Percentiles rank a stretch among this genome's conserved stretches.
These are phyloP conservation scores for Coenobita brevimanus DNA, from an alignment of 1,140 invertebrate species.

Conservation along the genomic window DNA sequence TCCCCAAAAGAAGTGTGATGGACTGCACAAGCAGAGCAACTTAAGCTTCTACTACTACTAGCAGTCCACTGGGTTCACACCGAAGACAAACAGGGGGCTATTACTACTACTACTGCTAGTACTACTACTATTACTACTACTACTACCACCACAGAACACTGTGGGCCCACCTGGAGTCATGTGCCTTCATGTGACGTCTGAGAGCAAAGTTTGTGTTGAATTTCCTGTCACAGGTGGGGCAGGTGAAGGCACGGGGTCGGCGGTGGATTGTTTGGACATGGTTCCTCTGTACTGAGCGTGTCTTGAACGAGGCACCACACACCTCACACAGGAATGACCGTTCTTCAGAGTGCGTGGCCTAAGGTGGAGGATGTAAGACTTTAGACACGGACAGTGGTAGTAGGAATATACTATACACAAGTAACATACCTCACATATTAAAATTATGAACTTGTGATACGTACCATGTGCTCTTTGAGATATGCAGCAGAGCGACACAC, in stretches of 20 bases:
- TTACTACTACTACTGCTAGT: too few relatives aligned
- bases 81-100: too few relatives aligned
- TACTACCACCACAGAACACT: neutral
- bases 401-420: neutral
- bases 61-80: too few relatives aligned
- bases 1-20: too few relatives aligned
- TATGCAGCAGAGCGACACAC: conserved; percentile 73
- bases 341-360: conserved; percentile 73
- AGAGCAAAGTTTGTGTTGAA: conserved; percentile 75
- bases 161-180: conserved; percentile 62
- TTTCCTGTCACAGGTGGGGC: conserved; percentile 72
- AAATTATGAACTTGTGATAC: neutral
- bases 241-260: conserved; percentile 73
- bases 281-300: conserved; percentile 74
- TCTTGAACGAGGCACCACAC: conserved; percentile 76
- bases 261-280: conserved; percentile 74
- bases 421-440: neutral
- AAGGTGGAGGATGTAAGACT: conserved; percentile 39
- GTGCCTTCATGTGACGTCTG: conserved; percentile 73
- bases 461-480: conserved; percentile 69
- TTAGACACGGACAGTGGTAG: neutral
- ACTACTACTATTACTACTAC: too few relatives aligned
- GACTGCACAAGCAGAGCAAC: too few relatives aligned
- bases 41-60: too few relatives aligned
- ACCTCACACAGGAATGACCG: conserved; percentile 75